Base-by-base conservation (phyloP, 2,888 invertebrate genomes). In the Synergus itoensis region DNA sequence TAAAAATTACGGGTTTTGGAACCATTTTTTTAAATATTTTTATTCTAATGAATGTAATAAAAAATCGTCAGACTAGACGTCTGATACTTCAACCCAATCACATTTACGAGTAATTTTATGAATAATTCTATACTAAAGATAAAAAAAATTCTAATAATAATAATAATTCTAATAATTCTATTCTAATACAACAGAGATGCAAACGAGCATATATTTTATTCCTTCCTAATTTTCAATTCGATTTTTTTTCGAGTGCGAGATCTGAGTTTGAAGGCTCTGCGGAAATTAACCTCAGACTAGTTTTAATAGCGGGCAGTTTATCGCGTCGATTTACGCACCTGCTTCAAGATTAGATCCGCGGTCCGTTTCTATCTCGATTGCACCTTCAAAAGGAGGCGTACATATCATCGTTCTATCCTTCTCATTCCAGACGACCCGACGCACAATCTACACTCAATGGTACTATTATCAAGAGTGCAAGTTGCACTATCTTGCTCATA, bases 271-370 rank as follows among this genome's bases (percentile, higher is more conserved):
- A 43, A 18, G 41, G 4, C 36, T 16, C 28, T 40, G 16, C 36
- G 28, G 64, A 64, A 67, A 67, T 65, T n/a, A 43, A 67, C 12
- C 18, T 18, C 21, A 67, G 28, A 62, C 77, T 79, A 78, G 75
- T 80, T 83, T 80, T 83, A 82, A 80, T 78, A 43, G 82, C 16
- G 78, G 76, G 80, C 77, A 41, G 60, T 81, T 84, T 85, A 84
- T 83, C 83, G 80, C 82, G 79, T 80, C 84, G 78, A 84, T 86
- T 85, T 85, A 85, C 83, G 83, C 85, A 85, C 82, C 83, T 84
- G 83, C 81, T 81, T 76, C 64, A 53, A 79, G 84, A 86, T 84
- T 84, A 80, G 81, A 82, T 83, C 78, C 69, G 81, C 60, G 60
- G 76, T 79, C 48, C 75, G 80, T 83, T 80, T 80, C 82, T 81